A percentile compares a stretch with the other conserved stretches of the same genome.
These are phyloP conservation scores for Pachymerium ferrugineum DNA, from an alignment of 2,888 invertebrate species.

Conservation along the genomic window DNA sequence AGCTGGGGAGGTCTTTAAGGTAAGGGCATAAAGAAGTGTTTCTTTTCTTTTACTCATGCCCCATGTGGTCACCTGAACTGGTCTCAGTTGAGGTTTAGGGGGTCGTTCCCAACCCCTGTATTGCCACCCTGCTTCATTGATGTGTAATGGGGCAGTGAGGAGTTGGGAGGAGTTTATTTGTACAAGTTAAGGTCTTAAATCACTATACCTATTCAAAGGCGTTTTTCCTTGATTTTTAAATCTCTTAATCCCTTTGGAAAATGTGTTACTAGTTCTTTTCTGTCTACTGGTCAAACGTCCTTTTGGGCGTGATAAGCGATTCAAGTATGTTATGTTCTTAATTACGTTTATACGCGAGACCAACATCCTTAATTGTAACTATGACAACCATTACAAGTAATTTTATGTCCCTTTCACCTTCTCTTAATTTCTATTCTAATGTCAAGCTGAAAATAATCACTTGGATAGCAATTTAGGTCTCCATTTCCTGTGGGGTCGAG, in stretches of 20 bases:
- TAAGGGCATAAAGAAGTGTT: constrained; percentile 24
- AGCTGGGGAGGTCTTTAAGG: not conserved
- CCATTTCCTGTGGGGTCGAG: constrained; percentile 27
- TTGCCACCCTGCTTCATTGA: constrained; percentile 25
- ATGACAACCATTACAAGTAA: not conserved
- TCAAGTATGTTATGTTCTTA: not conserved
- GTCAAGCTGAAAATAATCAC: constrained; percentile 9
- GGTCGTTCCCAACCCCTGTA: not conserved
- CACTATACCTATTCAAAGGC: not conserved
- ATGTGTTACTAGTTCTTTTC: not conserved
- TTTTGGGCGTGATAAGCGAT: not conserved
- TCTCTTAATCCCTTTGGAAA: not conserved
- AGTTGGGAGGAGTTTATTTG: constrained; percentile 19
- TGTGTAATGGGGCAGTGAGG: constrained; percentile 19
- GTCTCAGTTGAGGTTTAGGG: not conserved
- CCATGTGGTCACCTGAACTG: constrained; percentile 9
- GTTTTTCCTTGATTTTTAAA: not conserved
- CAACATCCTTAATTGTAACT: not conserved
- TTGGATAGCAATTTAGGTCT: not conserved
- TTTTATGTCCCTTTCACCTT: constrained; percentile 17
- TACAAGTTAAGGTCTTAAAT: not conserved
- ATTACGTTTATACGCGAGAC: not conserved
- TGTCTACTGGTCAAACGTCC: not conserved
- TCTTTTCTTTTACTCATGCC: not conserved
- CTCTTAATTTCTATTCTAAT: constrained; percentile 17